Conservation (phyloP, 1,140 invertebrate species). For the Drosophila setifemur region DNA sequence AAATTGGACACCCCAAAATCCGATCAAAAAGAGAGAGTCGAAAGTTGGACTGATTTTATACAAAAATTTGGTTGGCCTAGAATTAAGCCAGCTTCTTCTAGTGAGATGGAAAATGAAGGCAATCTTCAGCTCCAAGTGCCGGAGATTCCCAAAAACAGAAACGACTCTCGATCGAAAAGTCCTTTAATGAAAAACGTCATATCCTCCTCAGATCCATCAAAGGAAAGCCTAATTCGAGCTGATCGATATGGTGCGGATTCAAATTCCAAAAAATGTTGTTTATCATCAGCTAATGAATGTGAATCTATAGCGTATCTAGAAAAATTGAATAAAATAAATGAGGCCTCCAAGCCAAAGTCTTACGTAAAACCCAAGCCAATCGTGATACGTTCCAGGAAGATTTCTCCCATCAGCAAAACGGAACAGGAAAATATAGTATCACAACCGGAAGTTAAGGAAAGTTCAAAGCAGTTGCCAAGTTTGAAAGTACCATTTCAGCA, state of each 20-base stretch:
- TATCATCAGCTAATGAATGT: not conserved
- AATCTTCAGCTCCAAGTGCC: not conserved
- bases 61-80: not conserved
- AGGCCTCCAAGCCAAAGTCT: constrained; percentile 47
- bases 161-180: not conserved
- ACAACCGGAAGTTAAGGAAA: not conserved
- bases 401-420: not conserved
- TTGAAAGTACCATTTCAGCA: constrained; percentile 18
- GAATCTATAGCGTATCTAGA: not conserved
- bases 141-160: not conserved
- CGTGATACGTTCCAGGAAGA: not conserved
- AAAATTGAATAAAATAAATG: constrained; percentile 20
- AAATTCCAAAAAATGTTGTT: not conserved
- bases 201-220: not conserved
- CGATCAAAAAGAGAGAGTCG: not conserved
- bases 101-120: not conserved
- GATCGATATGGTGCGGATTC: not conserved
- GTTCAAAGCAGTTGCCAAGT: not conserved
- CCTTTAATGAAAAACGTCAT: not conserved
- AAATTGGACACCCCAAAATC: not conserved
- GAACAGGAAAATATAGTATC: not conserved
- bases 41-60: not conserved
- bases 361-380: not conserved
- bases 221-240: not conserved
- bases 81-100: not conserved